phyloP scores from a whole-genome alignment of 2,797 vertebrate species.

The Scolopax rusticola region DNA sequence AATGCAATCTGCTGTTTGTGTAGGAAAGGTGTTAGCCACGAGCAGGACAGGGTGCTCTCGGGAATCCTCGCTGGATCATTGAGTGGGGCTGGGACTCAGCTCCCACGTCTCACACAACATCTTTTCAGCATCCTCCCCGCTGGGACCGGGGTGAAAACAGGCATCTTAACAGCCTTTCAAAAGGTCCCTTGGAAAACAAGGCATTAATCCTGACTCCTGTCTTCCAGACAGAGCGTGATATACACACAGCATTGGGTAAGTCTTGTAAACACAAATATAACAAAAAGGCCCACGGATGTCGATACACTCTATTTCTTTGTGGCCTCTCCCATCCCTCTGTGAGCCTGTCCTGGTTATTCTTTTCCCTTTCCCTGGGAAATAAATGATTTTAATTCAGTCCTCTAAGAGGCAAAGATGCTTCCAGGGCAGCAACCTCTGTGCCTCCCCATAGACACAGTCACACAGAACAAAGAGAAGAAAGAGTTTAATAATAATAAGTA shows the following conservation, averaged over 20 bases:
- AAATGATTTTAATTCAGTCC: background rate
- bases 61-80: background rate
- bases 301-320: fast-evolving
- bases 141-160: background rate
- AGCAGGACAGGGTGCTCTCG: background rate
- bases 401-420: background rate
- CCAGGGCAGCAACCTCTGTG: background rate
- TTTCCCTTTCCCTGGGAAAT: background rate
- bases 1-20: background rate
- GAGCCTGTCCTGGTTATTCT: background rate
- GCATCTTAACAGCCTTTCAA: background rate
- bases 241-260: background rate
- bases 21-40: background rate
- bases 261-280: background rate
- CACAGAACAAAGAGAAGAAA: slow-evolving; percentile 9
- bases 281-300: background rate
- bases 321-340: background rate
- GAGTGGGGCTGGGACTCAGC: background rate
- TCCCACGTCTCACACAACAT: background rate
- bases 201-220: background rate
- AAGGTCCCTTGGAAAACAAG: background rate
- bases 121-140: background rate
- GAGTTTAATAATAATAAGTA: slow-evolving; percentile 13
- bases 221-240: background rate
- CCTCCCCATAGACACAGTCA: background rate